These are phyloP conservation scores for Pogonus chalceus DNA, from an alignment of 1,140 invertebrate species.

Conservation along the genomic window DNA sequence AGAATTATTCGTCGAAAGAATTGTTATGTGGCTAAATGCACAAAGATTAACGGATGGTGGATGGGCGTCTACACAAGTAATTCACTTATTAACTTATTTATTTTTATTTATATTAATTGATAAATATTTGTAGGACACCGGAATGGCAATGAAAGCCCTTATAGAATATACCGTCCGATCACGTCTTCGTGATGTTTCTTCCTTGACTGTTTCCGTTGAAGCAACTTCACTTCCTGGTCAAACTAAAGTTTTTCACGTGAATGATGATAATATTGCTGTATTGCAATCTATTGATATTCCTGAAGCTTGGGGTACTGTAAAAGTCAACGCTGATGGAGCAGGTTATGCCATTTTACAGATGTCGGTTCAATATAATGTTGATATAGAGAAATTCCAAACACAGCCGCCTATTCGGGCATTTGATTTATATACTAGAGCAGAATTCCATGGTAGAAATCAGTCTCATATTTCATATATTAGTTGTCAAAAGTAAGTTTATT, in stretches of 20 bases:
- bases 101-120: slow-evolving; percentile 1
- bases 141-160: slow-evolving; percentile 78
- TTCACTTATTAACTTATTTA: neutral
- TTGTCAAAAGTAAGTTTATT: slow-evolving; percentile 65
- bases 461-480: slow-evolving; percentile 78
- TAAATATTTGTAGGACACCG: slow-evolving; percentile 55
- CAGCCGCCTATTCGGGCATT: slow-evolving; percentile 71
- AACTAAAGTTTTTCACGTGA: slow-evolving; percentile 55
- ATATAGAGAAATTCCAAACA: slow-evolving; percentile 76
- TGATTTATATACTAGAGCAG: slow-evolving; percentile 54
- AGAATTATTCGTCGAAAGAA: slow-evolving; percentile 67
- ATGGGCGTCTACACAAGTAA: slow-evolving; percentile 84
- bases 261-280: slow-evolving; percentile 62
- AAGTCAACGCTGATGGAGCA: slow-evolving; percentile 79
- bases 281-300: slow-evolving; percentile 74
- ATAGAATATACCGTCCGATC: slow-evolving; percentile 82
- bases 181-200: slow-evolving; percentile 77
- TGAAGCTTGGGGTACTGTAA: slow-evolving; percentile 85
- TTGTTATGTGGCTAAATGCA: slow-evolving; percentile 88
- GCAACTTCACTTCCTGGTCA: slow-evolving; percentile 66
- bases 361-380: slow-evolving; percentile 92
- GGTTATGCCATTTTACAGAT: slow-evolving; percentile 88
- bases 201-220: slow-evolving; percentile 69
- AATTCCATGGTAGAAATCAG: slow-evolving; percentile 83
- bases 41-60: slow-evolving; percentile 86